phyloP scores from a whole-genome alignment of 1,140 invertebrate genomes.

The Mya arenaria region DNA sequence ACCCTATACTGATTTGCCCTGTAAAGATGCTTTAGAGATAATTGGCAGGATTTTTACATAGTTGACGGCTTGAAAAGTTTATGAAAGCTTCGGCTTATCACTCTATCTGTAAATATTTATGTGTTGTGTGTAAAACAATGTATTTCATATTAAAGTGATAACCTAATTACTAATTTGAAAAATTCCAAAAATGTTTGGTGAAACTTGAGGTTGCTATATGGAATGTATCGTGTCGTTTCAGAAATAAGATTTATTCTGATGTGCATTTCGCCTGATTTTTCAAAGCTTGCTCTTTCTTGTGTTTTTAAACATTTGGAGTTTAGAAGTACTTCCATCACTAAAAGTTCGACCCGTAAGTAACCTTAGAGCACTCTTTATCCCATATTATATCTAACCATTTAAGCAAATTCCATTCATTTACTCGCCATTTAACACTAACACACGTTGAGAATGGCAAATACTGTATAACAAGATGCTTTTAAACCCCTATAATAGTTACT shows the following conservation, averaged over 20 bases:
- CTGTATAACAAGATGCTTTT: slow-evolving; percentile 5
- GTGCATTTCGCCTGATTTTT: no score
- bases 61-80: not conserved
- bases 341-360: not conserved
- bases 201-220: no score
- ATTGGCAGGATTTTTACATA: not conserved
- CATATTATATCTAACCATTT: not conserved
- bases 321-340: not conserved
- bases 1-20: slow-evolving; percentile 4
- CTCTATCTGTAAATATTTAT: no score
- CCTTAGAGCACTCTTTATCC: not conserved
- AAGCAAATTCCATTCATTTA: slow-evolving; percentile 28
- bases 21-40: not conserved
- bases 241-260: no score
- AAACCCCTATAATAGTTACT: slow-evolving; percentile 4
- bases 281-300: no score
- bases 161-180: no score
- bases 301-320: no score
- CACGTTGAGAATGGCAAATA: not conserved
- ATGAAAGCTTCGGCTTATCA: not conserved
- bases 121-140: no score
- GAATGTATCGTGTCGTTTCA: no score
- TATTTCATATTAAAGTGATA: no score
- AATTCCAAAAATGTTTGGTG: no score
- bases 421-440: slow-evolving; percentile 12